Conservation (phyloP, 2,888 invertebrate genomes). For the Lasioglossum marginatum region DNA sequence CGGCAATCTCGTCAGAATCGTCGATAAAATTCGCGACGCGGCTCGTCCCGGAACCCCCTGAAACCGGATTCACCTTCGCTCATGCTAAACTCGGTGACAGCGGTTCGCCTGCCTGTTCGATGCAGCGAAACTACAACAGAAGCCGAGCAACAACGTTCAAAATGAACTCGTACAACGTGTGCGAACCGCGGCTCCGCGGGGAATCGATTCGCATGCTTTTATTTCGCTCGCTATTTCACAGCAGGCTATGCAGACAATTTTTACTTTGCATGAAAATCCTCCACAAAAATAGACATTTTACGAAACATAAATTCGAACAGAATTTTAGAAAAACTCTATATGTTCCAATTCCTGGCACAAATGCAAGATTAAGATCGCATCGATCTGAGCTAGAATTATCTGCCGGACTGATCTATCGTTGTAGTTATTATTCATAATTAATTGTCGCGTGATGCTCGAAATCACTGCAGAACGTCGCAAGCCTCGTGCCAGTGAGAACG, state of each 20-base stretch:
- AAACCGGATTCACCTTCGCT: constrained; percentile 22
- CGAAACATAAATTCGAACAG: neutral
- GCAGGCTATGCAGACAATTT: constrained; percentile 18
- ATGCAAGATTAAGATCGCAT: neutral
- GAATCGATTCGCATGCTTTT: constrained; percentile 24
- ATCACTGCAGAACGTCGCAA: neutral
- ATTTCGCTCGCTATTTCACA: neutral
- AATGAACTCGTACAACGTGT: neutral
- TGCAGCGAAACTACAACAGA: constrained; percentile 7
- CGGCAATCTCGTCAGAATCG: constrained; percentile 20
- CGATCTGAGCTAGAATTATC: neutral
- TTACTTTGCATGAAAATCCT: neutral
- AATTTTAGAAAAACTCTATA: neutral
- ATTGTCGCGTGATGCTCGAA: constrained; percentile 31
- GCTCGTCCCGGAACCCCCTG: constrained; percentile 33
- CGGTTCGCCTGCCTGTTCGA: constrained; percentile 3
- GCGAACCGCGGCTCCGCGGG: neutral
- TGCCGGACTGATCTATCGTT: neutral
- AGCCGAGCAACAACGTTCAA: neutral
- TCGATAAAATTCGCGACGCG: constrained; percentile 3
- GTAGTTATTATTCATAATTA: constrained; percentile 30
- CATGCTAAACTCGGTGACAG: constrained; percentile 37
- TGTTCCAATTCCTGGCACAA: neutral
- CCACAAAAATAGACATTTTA: neutral
- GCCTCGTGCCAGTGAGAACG: neutral